These are phyloP conservation scores for Cancer borealis DNA, from an alignment of 2,888 invertebrate species.

Conservation along the genomic window DNA sequence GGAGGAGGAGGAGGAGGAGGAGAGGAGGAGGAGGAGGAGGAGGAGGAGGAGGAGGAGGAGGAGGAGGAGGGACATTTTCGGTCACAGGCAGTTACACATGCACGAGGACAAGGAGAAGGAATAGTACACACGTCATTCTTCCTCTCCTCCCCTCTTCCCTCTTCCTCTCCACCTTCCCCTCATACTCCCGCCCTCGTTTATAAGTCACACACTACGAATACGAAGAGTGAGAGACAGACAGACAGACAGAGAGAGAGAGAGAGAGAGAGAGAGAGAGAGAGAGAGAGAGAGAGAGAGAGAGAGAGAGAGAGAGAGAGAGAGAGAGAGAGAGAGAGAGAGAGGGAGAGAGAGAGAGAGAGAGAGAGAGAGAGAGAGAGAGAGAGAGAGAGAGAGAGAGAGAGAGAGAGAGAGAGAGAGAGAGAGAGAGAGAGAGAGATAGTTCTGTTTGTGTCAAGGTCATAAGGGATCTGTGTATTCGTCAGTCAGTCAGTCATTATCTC, in stretches of 20 bases:
- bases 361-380: slow-evolving; percentile 20
- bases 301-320: slow-evolving; percentile 8
- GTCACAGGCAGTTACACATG: neutral
- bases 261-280: slow-evolving; percentile 12
- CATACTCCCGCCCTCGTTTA: neutral
- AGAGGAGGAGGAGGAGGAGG: no score
- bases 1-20: neutral
- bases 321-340: slow-evolving; percentile 20
- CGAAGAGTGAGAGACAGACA: slow-evolving; percentile 11
- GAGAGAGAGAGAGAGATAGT: neutral
- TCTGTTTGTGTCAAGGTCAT: neutral
- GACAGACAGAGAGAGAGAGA: slow-evolving; percentile 20
- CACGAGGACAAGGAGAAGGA: slow-evolving; percentile 7
- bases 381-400: slow-evolving; percentile 12
- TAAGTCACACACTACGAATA: neutral
- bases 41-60: no score
- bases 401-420: slow-evolving; percentile 20
- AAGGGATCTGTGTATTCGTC: neutral
- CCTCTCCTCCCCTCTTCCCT: neutral
- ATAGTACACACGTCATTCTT: neutral
- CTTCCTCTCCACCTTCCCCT: neutral
- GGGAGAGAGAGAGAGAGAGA: slow-evolving; percentile 11
- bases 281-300: slow-evolving; percentile 15
- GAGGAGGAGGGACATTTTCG: no score
- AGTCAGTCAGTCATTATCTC: no score